Evolutionary conservation across 2,888 invertebrate species (phyloP).

Genomic region (Meiosimyza platycephala): DNA sequence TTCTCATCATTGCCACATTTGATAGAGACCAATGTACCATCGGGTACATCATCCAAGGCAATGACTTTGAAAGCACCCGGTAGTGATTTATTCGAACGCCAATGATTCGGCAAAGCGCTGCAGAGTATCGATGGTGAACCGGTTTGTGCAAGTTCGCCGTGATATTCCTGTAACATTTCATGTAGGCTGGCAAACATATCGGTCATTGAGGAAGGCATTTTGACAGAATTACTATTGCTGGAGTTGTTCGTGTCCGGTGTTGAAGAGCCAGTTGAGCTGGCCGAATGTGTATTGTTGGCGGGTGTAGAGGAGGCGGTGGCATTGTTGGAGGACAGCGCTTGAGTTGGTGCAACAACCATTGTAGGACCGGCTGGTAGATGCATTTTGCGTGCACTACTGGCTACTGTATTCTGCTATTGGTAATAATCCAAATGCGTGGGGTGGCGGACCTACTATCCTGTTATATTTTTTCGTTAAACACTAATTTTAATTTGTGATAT

Average conservation of each 20-base stretch:
- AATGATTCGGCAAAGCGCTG: conserved; percentile 92
- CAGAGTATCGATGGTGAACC: conserved; percentile 96
- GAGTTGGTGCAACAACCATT: conserved; percentile 58
- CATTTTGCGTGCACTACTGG: conserved; percentile 52
- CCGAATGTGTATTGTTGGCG: conserved; percentile 38
- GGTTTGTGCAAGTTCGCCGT: conserved; percentile 93
- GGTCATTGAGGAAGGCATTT: conserved; percentile 74
- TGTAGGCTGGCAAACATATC: conserved; percentile 81
- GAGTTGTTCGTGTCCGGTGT: conserved; percentile 47
- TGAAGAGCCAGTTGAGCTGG: conserved; percentile 51
- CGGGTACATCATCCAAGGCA: conserved; percentile 90
- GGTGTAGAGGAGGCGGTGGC: conserved; percentile 26
- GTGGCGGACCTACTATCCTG: background rate
- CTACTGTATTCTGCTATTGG: background rate
- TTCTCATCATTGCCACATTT: conserved; percentile 99
- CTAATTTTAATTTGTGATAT: no score
- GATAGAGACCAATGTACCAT: conserved; percentile 94
- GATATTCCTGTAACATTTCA: conserved; percentile 86
- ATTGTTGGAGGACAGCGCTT: conserved; percentile 42
- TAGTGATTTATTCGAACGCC: conserved; percentile 97
- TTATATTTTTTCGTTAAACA: no score
- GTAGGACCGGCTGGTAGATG: conserved; percentile 66
- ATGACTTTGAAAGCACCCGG: conserved; percentile 97
- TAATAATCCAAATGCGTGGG: conserved; percentile 39
- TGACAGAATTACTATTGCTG: conserved; percentile 63